Evolutionary conservation across 2,888 invertebrate genomes (phyloP), one percentile per base, ranked within the genome.

Genomic region (Gari tellinella): DNA sequence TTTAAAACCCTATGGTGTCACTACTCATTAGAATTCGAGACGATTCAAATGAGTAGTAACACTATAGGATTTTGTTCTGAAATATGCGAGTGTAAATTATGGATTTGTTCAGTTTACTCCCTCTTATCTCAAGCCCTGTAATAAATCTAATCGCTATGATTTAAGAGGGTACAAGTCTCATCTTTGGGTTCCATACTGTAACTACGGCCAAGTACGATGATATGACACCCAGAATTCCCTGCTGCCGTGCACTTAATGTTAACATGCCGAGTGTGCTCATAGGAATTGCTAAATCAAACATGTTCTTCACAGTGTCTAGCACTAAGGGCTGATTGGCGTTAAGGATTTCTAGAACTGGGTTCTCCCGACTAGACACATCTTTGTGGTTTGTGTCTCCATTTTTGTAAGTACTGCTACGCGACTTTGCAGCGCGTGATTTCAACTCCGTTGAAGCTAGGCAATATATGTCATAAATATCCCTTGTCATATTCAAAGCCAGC

Each of bases 201-300:
- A 96, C 92, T 49, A 97, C 92, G 15, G 96, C 97, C 65, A 96
- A 95, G 43, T 95, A 72, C 0, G 97, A 97, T 2, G 97, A 97
- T 60, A 97, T 89, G 0, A 95, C 94, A 4, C 97, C 97, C 19
- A 97, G 91, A 8, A 95, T 84, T 0, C 97, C 97, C 63, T 97
- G 94, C 23, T 94, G 94, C 69, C 96, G 95, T 0, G 97, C 95
- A 72, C 95, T 95, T 12, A 97, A 91, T 83, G 95, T 95, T 0
- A 95, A 94, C 88, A 95, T 95, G 0, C 96, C 97, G 80, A 97
- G 92, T 7, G 95, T 95, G 66, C 96, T 95, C 74, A 97, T 92
- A 0, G 97, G 97, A 89, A 98, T 95, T 85, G 97, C 95, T 64
- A 97, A 92, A 92, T 98, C 97, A 92, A 96, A 96, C 10, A 94